Evolutionary conservation across 1,140 invertebrate genomes (phyloP), one percentile per base, ranked within the genome.

Genomic region (Oncopeltus fasciatus): DNA sequence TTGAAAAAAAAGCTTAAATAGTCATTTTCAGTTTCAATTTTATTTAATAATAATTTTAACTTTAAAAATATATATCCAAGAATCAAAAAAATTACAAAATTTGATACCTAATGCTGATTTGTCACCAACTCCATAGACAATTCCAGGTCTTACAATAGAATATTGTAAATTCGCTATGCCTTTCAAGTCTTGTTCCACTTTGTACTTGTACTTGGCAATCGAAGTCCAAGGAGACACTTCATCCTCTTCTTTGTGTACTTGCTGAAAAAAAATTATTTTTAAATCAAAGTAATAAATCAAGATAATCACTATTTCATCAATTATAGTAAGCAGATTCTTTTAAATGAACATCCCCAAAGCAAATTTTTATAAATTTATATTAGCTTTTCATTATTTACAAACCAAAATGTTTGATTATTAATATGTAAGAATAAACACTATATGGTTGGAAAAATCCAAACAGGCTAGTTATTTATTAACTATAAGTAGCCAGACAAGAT

Each of bases 51-150:
- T 38, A 38, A 38, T 38, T 38, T 38, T 38, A 9, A 9, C 16
- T 38, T 38, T 38, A 5, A 9, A 44, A 60, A n/a, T n/a, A n/a
- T n/a, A n/a, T n/a, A n/a, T n/a, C n/a, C n/a, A n/a, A n/a, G n/a
- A 59, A 59, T 2, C 33, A 18, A 59, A 31, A 59, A 38, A 14
- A 38, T 38, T 38, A 8, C 5, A 38, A 38, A 38, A 8, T 38
- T 18, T 77, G 82, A 80, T 76, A 91, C 88, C 87, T 60, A 95
- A 74, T 61, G 89, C 88, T 70, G 79, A 81, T 70, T 83, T 83
- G 74, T 95, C 91, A 2, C 87, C 89, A 29, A 81, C 73, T 9
- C 91, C 91, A 73, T 95, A 95, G 0, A 94, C 87, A 66, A 90
- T 82, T 16, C 86, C 89, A 26, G 91, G 86, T 67, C 92, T 78